Evolutionary conservation across 2,888 invertebrate species (phyloP).

Genomic region (Diplolepis rosae): DNA sequence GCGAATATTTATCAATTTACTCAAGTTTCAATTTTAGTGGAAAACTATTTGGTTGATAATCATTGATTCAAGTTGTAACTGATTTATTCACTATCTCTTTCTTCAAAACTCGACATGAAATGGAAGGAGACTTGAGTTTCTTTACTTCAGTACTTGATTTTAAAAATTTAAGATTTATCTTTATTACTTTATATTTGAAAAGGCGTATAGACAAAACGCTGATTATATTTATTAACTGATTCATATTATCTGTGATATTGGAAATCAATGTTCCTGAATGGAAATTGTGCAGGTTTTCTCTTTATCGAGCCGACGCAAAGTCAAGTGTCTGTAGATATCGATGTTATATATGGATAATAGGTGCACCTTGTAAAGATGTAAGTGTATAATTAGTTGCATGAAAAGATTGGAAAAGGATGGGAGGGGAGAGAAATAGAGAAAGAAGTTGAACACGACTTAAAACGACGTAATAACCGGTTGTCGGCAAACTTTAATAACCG

Average conservation of each 20-base stretch:
- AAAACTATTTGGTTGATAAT: too few species aligned
- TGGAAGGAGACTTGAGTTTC: too few species aligned
- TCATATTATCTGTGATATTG: constrained; percentile 10
- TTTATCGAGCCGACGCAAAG: background rate
- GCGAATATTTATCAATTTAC: too few species aligned
- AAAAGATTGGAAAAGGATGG: constrained; percentile 26
- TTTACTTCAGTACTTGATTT: too few species aligned
- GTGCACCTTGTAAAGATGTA: background rate
- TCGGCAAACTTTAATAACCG: constrained; percentile 54
- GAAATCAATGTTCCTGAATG: constrained; percentile 1
- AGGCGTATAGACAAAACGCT: background rate
- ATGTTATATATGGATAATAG: constrained; percentile 6
- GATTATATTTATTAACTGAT: constrained; percentile 7
- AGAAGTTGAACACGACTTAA: constrained; percentile 28
- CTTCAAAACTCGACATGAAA: too few species aligned
- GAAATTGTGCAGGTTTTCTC: background rate
- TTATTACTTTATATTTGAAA: too few species aligned
- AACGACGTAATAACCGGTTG: constrained; percentile 54
- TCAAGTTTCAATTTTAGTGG: too few species aligned
- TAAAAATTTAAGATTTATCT: too few species aligned
- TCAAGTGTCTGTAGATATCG: background rate
- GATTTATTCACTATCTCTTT: too few species aligned
- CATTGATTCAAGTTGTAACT: too few species aligned
- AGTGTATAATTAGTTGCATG: constrained; percentile 10
- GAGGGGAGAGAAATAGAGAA: constrained; percentile 34